phyloP scores from a whole-genome alignment of 37 sponge, comb jelly and placozoan genomes.

The Eunapius fragilis region DNA sequence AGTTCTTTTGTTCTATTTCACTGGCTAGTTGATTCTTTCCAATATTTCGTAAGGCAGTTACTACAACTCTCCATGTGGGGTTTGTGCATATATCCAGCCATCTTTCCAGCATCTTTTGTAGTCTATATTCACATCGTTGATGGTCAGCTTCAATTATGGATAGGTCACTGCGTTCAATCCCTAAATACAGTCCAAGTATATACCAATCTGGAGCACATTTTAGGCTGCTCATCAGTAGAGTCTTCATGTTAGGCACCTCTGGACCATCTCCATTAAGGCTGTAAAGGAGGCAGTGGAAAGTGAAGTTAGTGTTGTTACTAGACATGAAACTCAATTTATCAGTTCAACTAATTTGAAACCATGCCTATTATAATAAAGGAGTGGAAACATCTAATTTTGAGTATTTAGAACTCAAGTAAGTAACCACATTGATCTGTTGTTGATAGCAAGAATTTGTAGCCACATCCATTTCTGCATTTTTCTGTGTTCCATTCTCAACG shows the following conservation, averaged over 20 bases:
- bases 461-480: too few relatives aligned
- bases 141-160: neutral
- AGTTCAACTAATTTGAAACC: neutral
- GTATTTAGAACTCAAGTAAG: too few relatives aligned
- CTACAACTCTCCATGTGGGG: neutral
- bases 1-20: neutral
- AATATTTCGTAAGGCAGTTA: neutral
- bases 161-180: neutral
- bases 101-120: neutral
- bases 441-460: too few relatives aligned
- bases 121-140: neutral
- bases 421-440: too few relatives aligned
- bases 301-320: too few relatives aligned
- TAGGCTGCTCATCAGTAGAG: neutral
- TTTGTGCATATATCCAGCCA: neutral
- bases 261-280: neutral
- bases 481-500: too few relatives aligned
- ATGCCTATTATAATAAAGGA: too few relatives aligned
- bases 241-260: conserved; percentile 3
- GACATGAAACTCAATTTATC: too few relatives aligned
- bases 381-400: too few relatives aligned
- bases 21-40: neutral
- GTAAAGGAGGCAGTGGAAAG: neutral
- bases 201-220: neutral
- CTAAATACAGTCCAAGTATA: neutral